Evolutionary conservation across 2,888 invertebrate species (phyloP).

Genomic region (Lymantria dispar): DNA sequence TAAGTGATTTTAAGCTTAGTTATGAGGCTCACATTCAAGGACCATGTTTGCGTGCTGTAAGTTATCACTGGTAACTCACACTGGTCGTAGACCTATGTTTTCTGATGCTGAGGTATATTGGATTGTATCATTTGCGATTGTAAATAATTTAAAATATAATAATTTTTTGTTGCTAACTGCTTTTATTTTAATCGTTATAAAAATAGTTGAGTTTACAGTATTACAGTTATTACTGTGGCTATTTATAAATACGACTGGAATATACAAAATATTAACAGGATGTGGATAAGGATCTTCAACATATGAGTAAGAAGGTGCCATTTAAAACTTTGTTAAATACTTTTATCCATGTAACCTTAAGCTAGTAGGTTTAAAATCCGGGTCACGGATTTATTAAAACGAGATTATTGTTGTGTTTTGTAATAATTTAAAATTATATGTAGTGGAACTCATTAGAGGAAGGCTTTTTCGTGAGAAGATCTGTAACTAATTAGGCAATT

Average conservation of each 20-base stretch:
- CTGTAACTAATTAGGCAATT: not conserved
- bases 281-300: slow-evolving; percentile 37
- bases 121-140: too few species aligned
- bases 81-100: too few species aligned
- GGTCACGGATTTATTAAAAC: slow-evolving; percentile 17
- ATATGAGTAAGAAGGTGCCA: slow-evolving; percentile 33
- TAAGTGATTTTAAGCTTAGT: too few species aligned
- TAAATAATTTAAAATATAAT: too few species aligned
- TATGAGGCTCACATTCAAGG: too few species aligned
- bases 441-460: not conserved
- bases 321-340: slow-evolving; percentile 28
- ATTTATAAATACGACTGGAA: not conserved
- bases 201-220: too few species aligned
- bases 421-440: not conserved
- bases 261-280: slow-evolving; percentile 32
- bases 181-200: too few species aligned
- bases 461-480: not conserved
- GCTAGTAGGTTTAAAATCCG: slow-evolving; percentile 13
- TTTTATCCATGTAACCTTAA: slow-evolving; percentile 23
- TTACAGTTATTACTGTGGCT: not conserved
- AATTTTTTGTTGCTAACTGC: too few species aligned
- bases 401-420: not conserved
- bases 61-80: too few species aligned
- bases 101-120: too few species aligned
- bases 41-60: too few species aligned